A percentile compares a stretch with the other conserved stretches of the same genome.
Conservation (phyloP, 1,140 invertebrate species). For the Maniola jurtina region DNA sequence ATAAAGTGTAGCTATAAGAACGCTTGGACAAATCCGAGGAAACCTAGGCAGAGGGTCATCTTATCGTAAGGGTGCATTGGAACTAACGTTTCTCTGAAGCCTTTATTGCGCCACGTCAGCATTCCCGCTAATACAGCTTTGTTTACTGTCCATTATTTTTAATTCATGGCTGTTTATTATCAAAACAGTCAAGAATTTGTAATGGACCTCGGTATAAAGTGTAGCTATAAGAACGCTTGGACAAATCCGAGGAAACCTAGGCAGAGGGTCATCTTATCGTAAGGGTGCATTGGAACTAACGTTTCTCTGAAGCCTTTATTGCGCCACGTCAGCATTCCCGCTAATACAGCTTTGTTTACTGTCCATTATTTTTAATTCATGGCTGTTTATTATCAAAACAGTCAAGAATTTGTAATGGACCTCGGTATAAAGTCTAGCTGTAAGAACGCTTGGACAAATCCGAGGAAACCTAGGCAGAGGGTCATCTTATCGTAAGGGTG, state of each 20-base stretch:
- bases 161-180: no score
- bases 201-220: no score
- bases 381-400: conserved; percentile 22
- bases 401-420: conserved; percentile 33
- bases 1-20: no score
- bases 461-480: not conserved
- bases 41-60: no score
- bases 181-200: not conserved
- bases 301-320: conserved; percentile 44
- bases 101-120: not conserved
- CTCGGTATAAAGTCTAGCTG: conserved; percentile 24
- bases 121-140: no score
- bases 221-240: not conserved
- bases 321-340: conserved; percentile 39
- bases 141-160: no score
- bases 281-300: conserved; percentile 14
- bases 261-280: conserved; percentile 20
- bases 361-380: conserved; percentile 49
- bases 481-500: not conserved
- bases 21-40: no score
- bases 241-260: not conserved
- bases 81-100: no score
- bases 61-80: no score
- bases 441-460: not conserved
- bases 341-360: conserved; percentile 51